Evolutionary conservation across 2,113 vertebrate species (phyloP), one percentile per base, ranked within the genome.

Genomic region (Corythaeola cristata): DNA sequence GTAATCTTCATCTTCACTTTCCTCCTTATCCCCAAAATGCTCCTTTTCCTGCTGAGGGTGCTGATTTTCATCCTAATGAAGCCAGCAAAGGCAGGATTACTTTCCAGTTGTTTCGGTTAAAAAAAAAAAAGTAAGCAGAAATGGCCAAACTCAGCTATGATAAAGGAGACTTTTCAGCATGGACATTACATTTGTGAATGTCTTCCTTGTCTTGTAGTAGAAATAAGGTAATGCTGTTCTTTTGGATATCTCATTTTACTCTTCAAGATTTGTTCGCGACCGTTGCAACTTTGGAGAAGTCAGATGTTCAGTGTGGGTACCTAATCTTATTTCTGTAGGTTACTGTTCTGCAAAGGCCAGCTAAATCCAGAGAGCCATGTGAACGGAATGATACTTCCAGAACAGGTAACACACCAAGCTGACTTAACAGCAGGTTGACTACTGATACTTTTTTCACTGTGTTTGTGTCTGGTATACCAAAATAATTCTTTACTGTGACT

Each of bases 271-370:
- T 90, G 4, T 64, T 87, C 44, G 58, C 85, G 24, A 49, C 39
- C 4, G 1, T 2, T 82, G 27, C 12, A 72, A 8, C 75, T 95
- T 39, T 15, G 47, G 41, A 44, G n/a, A 59, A 83, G 8, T 66
- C 32, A 44, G 23, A 20, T 39, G 16, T 52, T 93, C 23, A 91
- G 24, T 6, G 8, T n/a, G 87, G 35, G 3, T 85, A 20, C 28
- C 26, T 76, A 13, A 91, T 91, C 75, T 92, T 91, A 24, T 94
- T 95, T 92, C 96, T 96, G 50, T 80, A 99, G 99, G 99, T 99
- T 67, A 98, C 97, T 75, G 76, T 99, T 93, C 91, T 97, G 55
- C 99, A 99, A 76, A 98, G 94, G 88, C 95, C 95, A 63, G 13
- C 90, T n/a, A 98, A 98, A 80, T 82, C 96, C 15, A 91, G 77